Evolutionary conservation across 1,140 invertebrate species (phyloP).

Genomic region (Pteromalus puparum): DNA sequence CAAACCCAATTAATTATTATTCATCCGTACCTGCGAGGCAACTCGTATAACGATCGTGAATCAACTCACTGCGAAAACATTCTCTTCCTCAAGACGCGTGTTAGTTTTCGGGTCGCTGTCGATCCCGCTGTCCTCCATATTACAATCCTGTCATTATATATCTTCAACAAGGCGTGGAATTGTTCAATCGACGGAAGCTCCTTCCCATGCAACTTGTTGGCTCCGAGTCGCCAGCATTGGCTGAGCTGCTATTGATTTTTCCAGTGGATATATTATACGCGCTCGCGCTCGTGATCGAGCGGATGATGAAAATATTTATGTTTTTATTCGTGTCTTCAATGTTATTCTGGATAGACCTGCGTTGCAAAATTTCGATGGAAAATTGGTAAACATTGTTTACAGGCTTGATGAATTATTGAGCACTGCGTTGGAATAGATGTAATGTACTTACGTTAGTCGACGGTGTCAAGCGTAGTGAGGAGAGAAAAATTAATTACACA

Average conservation of each 20-base stretch:
- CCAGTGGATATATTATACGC: neutral
- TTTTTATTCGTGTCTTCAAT: too few relatives aligned
- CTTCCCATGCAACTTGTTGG: conserved; percentile 62
- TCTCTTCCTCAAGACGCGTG: conserved; percentile 71
- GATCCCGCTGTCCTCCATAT: conserved; percentile 81
- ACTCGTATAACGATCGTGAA: neutral
- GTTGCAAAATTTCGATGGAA: neutral
- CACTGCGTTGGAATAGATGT: too few relatives aligned
- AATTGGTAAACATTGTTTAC: too few relatives aligned
- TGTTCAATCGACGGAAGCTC: neutral
- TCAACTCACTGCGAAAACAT: conserved; percentile 70
- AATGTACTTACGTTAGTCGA: too few relatives aligned
- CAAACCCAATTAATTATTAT: conserved; percentile 48
- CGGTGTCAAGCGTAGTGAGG: neutral
- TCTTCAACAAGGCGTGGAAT: neutral
- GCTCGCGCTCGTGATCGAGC: neutral
- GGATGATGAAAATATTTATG: neutral
- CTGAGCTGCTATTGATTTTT: conserved; percentile 46
- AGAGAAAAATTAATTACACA: too few relatives aligned
- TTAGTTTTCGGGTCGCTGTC: conserved; percentile 78
- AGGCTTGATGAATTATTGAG: too few relatives aligned
- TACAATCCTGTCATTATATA: neutral
- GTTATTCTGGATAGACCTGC: neutral
- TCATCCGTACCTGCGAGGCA: neutral
- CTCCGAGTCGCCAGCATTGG: conserved; percentile 22